Base-by-base conservation (phyloP, 2,113 vertebrate genomes). In the Heterochromis multidens region DNA sequence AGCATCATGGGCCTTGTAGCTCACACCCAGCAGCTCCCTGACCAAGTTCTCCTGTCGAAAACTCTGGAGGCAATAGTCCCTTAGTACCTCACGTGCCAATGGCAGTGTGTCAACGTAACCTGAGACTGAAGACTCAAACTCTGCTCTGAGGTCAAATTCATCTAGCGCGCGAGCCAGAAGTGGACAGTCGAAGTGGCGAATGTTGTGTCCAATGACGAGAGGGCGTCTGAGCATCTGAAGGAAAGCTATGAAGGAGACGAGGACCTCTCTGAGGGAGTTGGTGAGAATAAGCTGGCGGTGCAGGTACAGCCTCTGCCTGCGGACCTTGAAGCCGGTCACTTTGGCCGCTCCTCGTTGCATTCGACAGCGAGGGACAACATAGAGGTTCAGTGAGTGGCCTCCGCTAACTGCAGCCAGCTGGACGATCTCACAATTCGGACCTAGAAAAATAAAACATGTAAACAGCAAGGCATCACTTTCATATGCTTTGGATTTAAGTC, bases 331-430 rank as follows among this genome's bases (percentile, higher is more conserved):
- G 57, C 95, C 96, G 0, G 95, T 96, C 25, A 95, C 90, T 61
- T 23, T 91, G 43, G 94, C 80, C 0, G 96, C 96, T 1, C 89
- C 85, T 6, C 46, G 82, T 19, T 95, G 82, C 57, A 96, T 92
- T 4, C 16, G 88, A 58, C 90, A 77, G 8, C 86, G 88, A 4
- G 96, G 96, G 62, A 95, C 35, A 33, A 93, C 62, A 46, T 95
- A 95, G 19, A 94, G 93, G 89, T 96, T 96, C 56, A 96, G 87
- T 0, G 86, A 95, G 87, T 93, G 92, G 19, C 80, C 70, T 5
- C 94, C 94, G 4, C 95, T 93, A 49, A 96, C 94, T 0, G 95
- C 95, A 1, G 96, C 94, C 81, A 96, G 88, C 92, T 96, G 96
- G 80, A 96, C 81, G 2, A 96, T 95, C n/a, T 96, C 93, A 91